Evolutionary conservation across 2,888 invertebrate genomes (phyloP).

Genomic region (Euclidia mi): DNA sequence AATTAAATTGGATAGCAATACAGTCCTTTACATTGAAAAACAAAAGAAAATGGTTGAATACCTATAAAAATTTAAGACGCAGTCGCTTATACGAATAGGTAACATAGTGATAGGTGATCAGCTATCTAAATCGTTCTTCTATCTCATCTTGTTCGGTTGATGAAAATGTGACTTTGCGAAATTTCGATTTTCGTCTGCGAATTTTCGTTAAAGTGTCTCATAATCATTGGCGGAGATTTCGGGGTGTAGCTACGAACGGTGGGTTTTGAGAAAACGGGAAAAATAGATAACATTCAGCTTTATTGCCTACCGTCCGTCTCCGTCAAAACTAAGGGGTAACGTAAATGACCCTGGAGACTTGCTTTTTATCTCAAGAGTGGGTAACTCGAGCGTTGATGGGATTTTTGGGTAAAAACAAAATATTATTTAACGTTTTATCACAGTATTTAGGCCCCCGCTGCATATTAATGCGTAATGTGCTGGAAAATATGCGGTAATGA

Average conservation of each 20-base stretch:
- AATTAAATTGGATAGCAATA: constrained; percentile 75
- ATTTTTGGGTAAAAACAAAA: constrained; percentile 41
- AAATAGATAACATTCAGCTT: constrained; percentile 83
- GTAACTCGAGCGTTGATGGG: constrained; percentile 48
- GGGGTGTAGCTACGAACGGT: constrained; percentile 53
- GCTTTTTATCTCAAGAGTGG: constrained; percentile 65
- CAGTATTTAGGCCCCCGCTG: constrained; percentile 1
- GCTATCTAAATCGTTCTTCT: constrained; percentile 45
- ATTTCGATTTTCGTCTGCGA: constrained; percentile 59
- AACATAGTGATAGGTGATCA: constrained; percentile 54
- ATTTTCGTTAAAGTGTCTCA: constrained; percentile 60
- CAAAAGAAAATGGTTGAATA: constrained; percentile 28
- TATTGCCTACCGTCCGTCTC: constrained; percentile 75
- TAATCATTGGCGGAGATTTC: constrained; percentile 67
- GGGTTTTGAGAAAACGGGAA: constrained; percentile 66
- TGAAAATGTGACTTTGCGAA: constrained; percentile 59
- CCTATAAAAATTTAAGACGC: constrained; percentile 25
- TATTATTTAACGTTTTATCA: constrained; percentile 39
- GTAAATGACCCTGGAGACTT: constrained; percentile 62
- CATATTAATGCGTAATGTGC: constrained; percentile 10
- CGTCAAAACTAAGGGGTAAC: constrained; percentile 73
- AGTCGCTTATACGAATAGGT: constrained; percentile 23
- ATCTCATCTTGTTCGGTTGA: constrained; percentile 48
- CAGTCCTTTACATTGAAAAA: constrained; percentile 34
- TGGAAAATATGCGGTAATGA: no score